Evolutionary conservation across 2,797 vertebrate species (phyloP).

Genomic region (Chrosomus eos): DNA sequence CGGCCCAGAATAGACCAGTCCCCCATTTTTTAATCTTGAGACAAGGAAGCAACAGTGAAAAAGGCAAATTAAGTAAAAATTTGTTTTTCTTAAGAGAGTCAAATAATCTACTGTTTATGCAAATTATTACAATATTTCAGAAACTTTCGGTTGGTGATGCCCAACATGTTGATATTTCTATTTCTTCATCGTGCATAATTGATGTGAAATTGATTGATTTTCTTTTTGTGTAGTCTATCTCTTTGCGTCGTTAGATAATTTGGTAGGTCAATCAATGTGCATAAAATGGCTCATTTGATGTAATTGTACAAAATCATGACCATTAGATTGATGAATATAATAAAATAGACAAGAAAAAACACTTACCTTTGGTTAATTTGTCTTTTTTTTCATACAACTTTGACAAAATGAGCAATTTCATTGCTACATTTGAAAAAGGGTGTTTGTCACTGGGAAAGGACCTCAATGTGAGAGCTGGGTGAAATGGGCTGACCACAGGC

Average conservation of each 20-base stretch:
- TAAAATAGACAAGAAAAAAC: not conserved
- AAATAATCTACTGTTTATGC: not conserved
- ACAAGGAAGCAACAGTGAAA: slow-evolving; percentile 1
- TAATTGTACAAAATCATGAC: not conserved
- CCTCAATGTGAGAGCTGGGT: slow-evolving; percentile 39
- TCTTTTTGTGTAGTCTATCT: not conserved
- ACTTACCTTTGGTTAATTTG: slow-evolving; percentile 55
- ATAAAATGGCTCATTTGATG: not conserved
- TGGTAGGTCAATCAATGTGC: slow-evolving; percentile 3
- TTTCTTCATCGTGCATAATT: not conserved
- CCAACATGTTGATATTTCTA: not conserved
- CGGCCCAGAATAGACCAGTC: slow-evolving; percentile 78
- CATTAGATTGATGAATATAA: not conserved
- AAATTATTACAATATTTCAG: not conserved
- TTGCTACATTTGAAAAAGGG: slow-evolving; percentile 50
- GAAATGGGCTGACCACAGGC: slow-evolving; percentile 66
- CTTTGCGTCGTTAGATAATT: not conserved
- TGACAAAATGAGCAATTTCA: slow-evolving; percentile 44
- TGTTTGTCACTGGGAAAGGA: slow-evolving; percentile 48
- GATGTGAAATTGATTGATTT: not conserved
- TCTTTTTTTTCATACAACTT: slow-evolving; percentile 41
- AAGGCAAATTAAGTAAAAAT: not conserved
- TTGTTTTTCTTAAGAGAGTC: not conserved
- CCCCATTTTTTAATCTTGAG: slow-evolving; percentile 67
- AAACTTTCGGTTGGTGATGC: not conserved